Evolutionary conservation across 2,797 vertebrate genomes (phyloP).

Genomic region (Mormyrus proboscirostris): DNA sequence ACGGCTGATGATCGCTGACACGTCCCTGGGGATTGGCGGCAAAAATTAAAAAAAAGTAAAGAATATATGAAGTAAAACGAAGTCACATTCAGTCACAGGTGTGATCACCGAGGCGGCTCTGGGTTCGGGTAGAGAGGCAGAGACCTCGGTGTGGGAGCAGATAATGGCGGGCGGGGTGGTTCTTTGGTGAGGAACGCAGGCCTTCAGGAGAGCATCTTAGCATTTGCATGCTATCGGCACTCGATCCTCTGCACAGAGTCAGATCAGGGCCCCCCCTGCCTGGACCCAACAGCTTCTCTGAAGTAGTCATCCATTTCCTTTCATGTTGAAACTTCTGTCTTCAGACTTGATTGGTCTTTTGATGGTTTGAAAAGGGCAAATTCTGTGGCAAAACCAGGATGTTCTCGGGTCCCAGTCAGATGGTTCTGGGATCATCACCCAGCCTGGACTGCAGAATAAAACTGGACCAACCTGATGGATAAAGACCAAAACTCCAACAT

Average conservation of each 20-base stretch:
- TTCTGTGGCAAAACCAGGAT: neutral
- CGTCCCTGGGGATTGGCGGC: constrained; percentile 56
- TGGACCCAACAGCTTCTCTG: neutral
- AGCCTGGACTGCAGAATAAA: neutral
- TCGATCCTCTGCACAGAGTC: neutral
- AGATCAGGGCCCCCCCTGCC: neutral
- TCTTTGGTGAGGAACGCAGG: neutral
- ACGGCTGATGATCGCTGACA: constrained; percentile 65
- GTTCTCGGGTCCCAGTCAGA: constrained; percentile 4
- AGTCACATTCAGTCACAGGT: constrained; percentile 17
- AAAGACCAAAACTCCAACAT: neutral
- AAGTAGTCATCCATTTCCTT: neutral
- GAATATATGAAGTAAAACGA: neutral
- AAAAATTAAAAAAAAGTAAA: constrained; percentile 34
- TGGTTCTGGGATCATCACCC: constrained; percentile 23
- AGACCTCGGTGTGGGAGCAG: neutral
- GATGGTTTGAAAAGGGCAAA: neutral
- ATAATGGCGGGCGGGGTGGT: neutral
- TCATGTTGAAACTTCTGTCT: neutral
- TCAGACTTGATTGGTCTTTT: neutral
- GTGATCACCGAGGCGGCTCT: neutral
- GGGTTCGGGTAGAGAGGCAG: neutral
- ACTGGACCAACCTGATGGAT: neutral
- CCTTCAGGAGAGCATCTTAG: neutral
- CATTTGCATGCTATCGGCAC: neutral